A percentile compares a stretch with the other conserved stretches of the same genome.
phyloP scores from a whole-genome alignment of 2,113 vertebrate species.

The Syrmaticus mikado region DNA sequence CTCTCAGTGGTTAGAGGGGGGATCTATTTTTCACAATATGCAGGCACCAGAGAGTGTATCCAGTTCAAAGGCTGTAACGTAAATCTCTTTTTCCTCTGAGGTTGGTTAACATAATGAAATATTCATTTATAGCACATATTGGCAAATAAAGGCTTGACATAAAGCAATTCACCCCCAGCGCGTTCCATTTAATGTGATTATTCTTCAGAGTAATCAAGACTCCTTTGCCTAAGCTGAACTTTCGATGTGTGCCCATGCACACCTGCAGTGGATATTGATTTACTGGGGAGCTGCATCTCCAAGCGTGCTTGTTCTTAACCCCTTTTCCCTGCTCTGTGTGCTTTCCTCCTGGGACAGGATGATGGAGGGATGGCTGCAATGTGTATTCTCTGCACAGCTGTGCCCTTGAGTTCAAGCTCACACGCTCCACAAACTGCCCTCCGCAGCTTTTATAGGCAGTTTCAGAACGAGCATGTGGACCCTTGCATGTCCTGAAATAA shows the following conservation, averaged over 20 bases:
- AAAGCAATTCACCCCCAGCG: neutral
- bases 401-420: neutral
- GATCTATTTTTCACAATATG: neutral
- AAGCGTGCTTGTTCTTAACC: fast-evolving
- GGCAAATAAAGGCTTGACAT: neutral
- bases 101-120: neutral
- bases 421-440: neutral
- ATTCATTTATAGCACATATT: neutral
- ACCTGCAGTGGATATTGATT: neutral
- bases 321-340: neutral
- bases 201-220: neutral
- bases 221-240: neutral
- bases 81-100: neutral
- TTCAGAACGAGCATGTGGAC: neutral
- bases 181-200: neutral
- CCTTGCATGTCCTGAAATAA: neutral
- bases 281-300: neutral
- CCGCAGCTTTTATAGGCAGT: neutral
- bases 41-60: neutral
- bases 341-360: fast-evolving
- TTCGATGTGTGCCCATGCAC: neutral
- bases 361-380: neutral
- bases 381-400: neutral
- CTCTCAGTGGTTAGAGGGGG: neutral
- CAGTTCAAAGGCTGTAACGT: neutral